Conservation (phyloP, 2,113 vertebrate genomes). For the Notechis scutatus region DNA sequence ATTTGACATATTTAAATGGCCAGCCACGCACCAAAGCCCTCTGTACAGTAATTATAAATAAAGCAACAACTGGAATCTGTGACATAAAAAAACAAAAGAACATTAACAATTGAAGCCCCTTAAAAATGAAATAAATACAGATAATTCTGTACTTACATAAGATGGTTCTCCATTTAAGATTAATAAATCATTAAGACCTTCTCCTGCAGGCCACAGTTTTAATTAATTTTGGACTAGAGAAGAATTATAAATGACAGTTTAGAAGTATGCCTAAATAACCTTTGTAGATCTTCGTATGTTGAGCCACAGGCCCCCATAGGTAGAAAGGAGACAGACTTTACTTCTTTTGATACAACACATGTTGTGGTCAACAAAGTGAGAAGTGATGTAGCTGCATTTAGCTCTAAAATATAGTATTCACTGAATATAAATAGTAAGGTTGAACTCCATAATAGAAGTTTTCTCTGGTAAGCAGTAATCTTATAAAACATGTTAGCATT, state of each 20-base stretch:
- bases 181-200: slow-evolving; percentile 37
- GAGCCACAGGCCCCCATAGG: not conserved
- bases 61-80: not conserved
- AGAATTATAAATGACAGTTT: slow-evolving; percentile 13
- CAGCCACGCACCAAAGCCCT: not conserved
- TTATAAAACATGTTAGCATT: not conserved
- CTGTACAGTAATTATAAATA: not conserved
- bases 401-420: not conserved
- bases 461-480: not conserved
- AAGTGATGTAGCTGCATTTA: not conserved
- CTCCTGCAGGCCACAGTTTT: slow-evolving; percentile 36
- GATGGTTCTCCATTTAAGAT: not conserved
- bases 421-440: not conserved
- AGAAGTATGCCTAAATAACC: not conserved
- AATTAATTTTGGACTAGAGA: slow-evolving; percentile 33
- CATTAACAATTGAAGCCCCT: not conserved
- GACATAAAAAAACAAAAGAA: not conserved
- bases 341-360: not conserved
- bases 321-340: not conserved
- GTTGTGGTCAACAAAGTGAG: not conserved
- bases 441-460: not conserved
- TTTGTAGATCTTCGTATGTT: not conserved
- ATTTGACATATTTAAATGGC: not conserved
- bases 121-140: not conserved
- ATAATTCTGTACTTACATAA: not conserved